These are phyloP conservation scores for Macropis europaea DNA, from an alignment of 2,888 invertebrate species.

Conservation along the genomic window DNA sequence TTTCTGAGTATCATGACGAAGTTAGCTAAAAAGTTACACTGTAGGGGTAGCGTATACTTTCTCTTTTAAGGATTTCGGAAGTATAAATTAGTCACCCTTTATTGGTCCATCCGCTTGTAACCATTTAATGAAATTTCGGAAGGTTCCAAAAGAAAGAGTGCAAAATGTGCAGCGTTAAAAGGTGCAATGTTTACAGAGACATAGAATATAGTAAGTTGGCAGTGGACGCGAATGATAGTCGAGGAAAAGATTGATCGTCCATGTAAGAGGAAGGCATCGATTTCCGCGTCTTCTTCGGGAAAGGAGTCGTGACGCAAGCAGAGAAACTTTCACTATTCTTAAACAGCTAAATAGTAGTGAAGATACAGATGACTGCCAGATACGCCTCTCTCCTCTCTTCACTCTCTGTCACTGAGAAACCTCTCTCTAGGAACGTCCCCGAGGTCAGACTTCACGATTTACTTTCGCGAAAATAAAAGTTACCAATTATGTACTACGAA, in stretches of 20 bases:
- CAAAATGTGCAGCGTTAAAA: too few species aligned
- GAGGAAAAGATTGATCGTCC: slow-evolving; percentile 42
- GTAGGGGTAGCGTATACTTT: too few species aligned
- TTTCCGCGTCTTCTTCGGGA: slow-evolving; percentile 52
- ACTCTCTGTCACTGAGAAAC: background rate
- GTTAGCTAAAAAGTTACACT: too few species aligned
- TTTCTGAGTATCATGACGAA: too few species aligned
- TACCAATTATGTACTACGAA: too few species aligned
- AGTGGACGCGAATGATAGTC: background rate
- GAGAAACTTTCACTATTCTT: slow-evolving; percentile 60
- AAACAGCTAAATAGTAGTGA: slow-evolving; percentile 56
- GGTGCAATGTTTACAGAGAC: background rate
- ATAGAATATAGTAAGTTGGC: background rate
- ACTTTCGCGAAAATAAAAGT: slow-evolving; percentile 18
- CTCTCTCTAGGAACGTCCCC: slow-evolving; percentile 15
- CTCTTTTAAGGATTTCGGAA: too few species aligned
- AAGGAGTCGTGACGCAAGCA: slow-evolving; percentile 48
- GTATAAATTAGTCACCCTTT: too few species aligned
- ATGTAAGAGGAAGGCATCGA: slow-evolving; percentile 49
- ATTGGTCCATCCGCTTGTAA: too few species aligned
- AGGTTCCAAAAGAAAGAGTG: too few species aligned
- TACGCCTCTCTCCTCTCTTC: background rate
- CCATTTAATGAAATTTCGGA: too few species aligned
- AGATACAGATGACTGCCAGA: slow-evolving; percentile 49
- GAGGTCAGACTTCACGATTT: slow-evolving; percentile 17